Conservation (phyloP, 2,888 invertebrate species). For the Euclidia mi region DNA sequence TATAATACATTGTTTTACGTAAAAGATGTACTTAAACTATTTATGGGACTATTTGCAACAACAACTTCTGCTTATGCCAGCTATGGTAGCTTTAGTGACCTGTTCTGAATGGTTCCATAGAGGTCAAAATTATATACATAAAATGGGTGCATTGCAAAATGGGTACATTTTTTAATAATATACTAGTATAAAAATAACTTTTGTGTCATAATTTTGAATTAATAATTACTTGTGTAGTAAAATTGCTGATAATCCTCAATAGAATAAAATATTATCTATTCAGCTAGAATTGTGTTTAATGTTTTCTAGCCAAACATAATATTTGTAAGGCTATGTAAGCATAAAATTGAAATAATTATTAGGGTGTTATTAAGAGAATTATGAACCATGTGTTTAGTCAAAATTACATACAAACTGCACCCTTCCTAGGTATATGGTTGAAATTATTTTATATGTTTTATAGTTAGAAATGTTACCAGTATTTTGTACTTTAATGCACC, state of each 20-base stretch:
- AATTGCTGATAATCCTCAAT: constrained; percentile 61
- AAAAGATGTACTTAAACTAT: constrained; percentile 67
- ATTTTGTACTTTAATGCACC: constrained; percentile 77
- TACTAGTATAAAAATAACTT: constrained; percentile 47
- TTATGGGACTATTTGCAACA: constrained; percentile 58
- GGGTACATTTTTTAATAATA: constrained; percentile 56
- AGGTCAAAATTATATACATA: constrained; percentile 50
- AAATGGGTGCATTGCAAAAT: constrained; percentile 83
- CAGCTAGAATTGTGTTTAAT: constrained; percentile 70
- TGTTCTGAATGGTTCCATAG: constrained; percentile 66
- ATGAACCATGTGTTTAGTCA: constrained; percentile 69
- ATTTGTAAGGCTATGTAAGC: constrained; percentile 64
- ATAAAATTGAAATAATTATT: constrained; percentile 66
- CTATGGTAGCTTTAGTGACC: neutral
- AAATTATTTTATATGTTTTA: constrained; percentile 76
- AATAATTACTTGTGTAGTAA: constrained; percentile 59
- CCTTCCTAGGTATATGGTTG: constrained; percentile 72
- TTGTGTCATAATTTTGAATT: constrained; percentile 56
- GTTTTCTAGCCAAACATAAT: constrained; percentile 57
- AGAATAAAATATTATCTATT: constrained; percentile 69
- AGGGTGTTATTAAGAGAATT: constrained; percentile 70
- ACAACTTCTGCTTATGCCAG: neutral
- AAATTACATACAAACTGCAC: constrained; percentile 74
- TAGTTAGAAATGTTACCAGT: constrained; percentile 68
- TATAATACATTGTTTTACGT: constrained; percentile 50